Percentiles rank a stretch among this genome's conserved stretches.
phyloP scores from a whole-genome alignment of 1,140 invertebrate genomes.

The Nasonia longicornis region DNA sequence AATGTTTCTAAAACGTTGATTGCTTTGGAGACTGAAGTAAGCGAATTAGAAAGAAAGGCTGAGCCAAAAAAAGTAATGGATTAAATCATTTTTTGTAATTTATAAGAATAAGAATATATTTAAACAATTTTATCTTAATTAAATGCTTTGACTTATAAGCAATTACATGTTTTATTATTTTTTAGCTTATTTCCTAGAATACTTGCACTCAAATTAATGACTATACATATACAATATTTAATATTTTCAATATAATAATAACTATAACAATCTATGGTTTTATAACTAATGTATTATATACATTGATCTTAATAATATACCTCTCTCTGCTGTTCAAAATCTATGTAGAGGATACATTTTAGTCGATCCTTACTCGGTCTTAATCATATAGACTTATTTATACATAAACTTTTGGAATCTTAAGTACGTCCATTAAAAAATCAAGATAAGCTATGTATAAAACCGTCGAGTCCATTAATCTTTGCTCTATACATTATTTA shows the following conservation, averaged over 20 bases:
- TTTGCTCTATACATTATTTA: conserved; percentile 47
- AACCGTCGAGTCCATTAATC: conserved; percentile 34
- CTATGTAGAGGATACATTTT: conserved; percentile 20
- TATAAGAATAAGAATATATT: conserved; percentile 49
- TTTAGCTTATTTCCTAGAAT: conserved; percentile 64
- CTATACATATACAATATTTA: conserved; percentile 61
- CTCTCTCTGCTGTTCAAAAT: conserved; percentile 27
- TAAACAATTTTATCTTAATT: conserved; percentile 48
- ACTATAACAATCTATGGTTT: conserved; percentile 61
- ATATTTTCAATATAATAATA: conserved; percentile 49
- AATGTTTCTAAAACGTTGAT: conserved; percentile 61
- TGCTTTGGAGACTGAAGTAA: conserved; percentile 54
- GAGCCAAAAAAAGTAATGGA: conserved; percentile 50
- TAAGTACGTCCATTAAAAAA: conserved; percentile 32
- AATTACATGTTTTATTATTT: conserved; percentile 55
- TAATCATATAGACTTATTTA: conserved; percentile 38
- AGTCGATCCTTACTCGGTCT: conserved; percentile 10
- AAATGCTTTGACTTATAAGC: conserved; percentile 40
- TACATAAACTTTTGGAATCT: conserved; percentile 30
- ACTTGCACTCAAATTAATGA: conserved; percentile 60
- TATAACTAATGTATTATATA: conserved; percentile 63
- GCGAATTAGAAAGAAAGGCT: conserved; percentile 55
- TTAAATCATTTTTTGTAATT: conserved; percentile 33
- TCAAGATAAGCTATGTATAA: conserved; percentile 36
- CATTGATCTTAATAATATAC: conserved; percentile 55